Evolutionary conservation across 2,888 invertebrate genomes (phyloP), one percentile per base, ranked within the genome.

Genomic region (Chloroclysta siterata): DNA sequence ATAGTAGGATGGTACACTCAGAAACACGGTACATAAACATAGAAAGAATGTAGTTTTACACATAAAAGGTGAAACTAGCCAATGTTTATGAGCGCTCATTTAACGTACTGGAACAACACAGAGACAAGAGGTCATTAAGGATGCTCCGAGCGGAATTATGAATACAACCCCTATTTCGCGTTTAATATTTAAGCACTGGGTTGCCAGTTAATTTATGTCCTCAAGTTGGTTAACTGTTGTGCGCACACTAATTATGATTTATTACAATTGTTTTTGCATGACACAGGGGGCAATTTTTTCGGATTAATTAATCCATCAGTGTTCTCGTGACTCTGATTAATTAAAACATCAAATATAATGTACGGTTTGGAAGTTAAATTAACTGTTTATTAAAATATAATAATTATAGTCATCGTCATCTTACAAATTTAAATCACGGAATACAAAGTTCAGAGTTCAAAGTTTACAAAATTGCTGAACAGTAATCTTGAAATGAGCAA

Each of bases 181-280:
- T 75, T 77, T 77, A 82, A 80, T 84, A 81, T 81, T 84, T 79
- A 78, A 78, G 71, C 75, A 75, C 73, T 63, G 77, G 77, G 73
- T 68, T 64, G 65, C 65, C 74, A 75, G 76, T 77, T 81, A 81
- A 84, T 84, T 83, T 82, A 82, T 78, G 76, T 77, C 76, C 73
- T 72, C 69, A 80, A 77, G 75, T 82, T 82, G 69, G 69, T 70
- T 72, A 66, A 61, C 73, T 72, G 72, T 65, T 54, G 63, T 69
- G 60, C 66, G 65, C 69, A 57, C 61, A 69, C 71, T 80, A 77
- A 82, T 78, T 79, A 76, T 82, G 77, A 83, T 76, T 79, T 78
- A 78, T 72, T 71, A 67, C 53, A 52, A 70, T 69, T 56, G 50
- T 56, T 61, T 51, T 52, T 28, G 50, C 13, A 47, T 60, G n/a